Evolutionary conservation across 2,888 invertebrate genomes (phyloP).

Genomic region (Trichacis sp.): DNA sequence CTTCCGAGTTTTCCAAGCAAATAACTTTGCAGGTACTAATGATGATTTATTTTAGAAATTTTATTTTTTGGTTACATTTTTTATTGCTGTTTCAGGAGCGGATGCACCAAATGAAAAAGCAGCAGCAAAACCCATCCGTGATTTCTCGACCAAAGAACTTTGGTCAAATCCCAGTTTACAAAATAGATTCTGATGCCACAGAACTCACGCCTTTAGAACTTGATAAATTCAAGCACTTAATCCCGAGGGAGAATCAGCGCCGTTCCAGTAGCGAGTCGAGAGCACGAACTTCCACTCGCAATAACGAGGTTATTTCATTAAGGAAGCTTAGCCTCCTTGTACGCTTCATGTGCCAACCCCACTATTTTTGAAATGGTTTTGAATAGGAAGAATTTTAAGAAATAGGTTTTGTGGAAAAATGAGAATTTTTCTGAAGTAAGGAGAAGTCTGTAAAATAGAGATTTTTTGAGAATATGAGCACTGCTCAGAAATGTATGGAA

Average conservation of each 20-base stretch:
- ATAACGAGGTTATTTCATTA: conserved; percentile 29
- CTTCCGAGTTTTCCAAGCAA: conserved; percentile 55
- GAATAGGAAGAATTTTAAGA: too few species aligned
- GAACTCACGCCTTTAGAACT: conserved; percentile 72
- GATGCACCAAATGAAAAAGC: conserved; percentile 57
- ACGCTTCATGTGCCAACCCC: too few species aligned
- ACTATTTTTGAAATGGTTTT: too few species aligned
- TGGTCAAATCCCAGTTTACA: conserved; percentile 73
- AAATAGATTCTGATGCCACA: conserved; percentile 73
- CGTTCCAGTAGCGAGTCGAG: conserved; percentile 44
- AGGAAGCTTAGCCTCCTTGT: too few species aligned
- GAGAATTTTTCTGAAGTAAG: too few species aligned
- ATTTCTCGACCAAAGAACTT: conserved; percentile 50
- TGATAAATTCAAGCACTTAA: conserved; percentile 66
- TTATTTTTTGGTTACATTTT: too few species aligned
- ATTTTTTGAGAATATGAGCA: too few species aligned
- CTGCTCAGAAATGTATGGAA: too few species aligned
- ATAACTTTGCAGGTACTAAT: conserved; percentile 57
- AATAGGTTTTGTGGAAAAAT: too few species aligned
- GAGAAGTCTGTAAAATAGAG: too few species aligned
- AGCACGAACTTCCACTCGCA: conserved; percentile 28
- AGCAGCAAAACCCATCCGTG: conserved; percentile 54
- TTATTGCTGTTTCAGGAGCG: conserved; percentile 50
- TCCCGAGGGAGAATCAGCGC: conserved; percentile 53
- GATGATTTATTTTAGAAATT: too few species aligned